Percentiles rank a stretch among this genome's conserved stretches.
phyloP scores from a whole-genome alignment of 2,797 vertebrate species.

The Betta splendens region DNA sequence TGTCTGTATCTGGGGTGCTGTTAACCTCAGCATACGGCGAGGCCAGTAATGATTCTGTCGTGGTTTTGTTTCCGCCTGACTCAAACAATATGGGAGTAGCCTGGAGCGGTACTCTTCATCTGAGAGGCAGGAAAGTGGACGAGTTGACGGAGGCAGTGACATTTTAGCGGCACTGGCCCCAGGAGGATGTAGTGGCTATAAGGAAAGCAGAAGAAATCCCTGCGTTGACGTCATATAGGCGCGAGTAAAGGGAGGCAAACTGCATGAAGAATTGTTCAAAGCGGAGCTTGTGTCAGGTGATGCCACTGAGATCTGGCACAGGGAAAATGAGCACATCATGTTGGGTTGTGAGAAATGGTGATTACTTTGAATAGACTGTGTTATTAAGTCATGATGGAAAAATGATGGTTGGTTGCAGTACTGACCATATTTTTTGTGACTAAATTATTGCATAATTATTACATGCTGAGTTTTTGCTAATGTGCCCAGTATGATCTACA shows the following conservation, averaged over 20 bases:
- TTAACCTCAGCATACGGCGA: slow-evolving; percentile 2
- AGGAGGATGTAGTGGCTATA: neutral
- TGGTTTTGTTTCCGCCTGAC: slow-evolving; percentile 10
- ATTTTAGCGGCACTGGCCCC: slow-evolving; percentile 13
- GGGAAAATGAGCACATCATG: slow-evolving; percentile 1
- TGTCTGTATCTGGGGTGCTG: neutral
- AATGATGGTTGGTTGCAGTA: neutral
- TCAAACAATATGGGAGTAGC: slow-evolving; percentile 20
- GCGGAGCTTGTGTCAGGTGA: no score
- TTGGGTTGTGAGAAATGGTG: neutral
- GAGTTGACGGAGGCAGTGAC: slow-evolving; percentile 26
- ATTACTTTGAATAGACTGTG: neutral
- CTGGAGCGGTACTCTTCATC: slow-evolving; percentile 8
- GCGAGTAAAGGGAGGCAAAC: no score
- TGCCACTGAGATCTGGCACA: neutral
- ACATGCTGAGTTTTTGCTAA: slow-evolving; percentile 16
- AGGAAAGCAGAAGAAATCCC: neutral
- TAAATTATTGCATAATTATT: no score
- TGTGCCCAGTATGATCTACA: slow-evolving; percentile 11
- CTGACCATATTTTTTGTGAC: neutral
- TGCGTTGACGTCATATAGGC: no score
- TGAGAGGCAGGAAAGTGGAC: slow-evolving; percentile 8
- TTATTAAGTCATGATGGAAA: neutral
- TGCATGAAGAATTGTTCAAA: no score
- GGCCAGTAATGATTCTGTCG: slow-evolving; percentile 1